A percentile compares a stretch with the other conserved stretches of the same genome.
Conservation (phyloP, 2,113 vertebrate genomes). For the Onychostoma macrolepis region DNA sequence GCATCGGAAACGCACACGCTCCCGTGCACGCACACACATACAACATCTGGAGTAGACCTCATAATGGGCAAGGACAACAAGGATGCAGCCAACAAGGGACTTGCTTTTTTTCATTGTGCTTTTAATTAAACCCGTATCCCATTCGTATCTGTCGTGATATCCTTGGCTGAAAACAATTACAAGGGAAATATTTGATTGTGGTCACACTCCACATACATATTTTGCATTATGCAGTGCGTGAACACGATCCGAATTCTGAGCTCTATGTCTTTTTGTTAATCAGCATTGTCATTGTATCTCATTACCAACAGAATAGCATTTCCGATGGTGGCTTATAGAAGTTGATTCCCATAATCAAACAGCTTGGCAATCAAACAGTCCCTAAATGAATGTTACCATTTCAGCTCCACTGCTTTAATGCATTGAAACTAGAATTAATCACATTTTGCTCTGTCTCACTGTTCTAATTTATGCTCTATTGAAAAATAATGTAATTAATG, state of each 20-base stretch:
- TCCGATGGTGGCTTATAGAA: constrained; percentile 27
- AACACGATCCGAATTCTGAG: constrained; percentile 24
- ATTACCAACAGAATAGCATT: constrained; percentile 17
- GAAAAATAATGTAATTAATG: neutral
- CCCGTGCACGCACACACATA: constrained; percentile 36
- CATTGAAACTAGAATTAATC: constrained; percentile 27
- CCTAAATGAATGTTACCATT: constrained; percentile 22
- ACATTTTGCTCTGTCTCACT: constrained; percentile 16
- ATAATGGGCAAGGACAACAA: constrained; percentile 40
- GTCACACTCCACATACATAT: constrained; percentile 24
- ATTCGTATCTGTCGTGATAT: constrained; percentile 42
- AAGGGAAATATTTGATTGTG: constrained; percentile 45
- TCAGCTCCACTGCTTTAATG: constrained; percentile 57
- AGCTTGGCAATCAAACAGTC: constrained; percentile 20
- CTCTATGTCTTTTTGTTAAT: constrained; percentile 31
- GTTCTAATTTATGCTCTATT: constrained; percentile 5
- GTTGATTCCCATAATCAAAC: constrained; percentile 26
- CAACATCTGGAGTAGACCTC: constrained; percentile 48
- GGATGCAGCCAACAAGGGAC: constrained; percentile 28
- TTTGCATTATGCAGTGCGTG: neutral
- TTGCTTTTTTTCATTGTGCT: constrained; percentile 46
- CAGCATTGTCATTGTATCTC: constrained; percentile 34
- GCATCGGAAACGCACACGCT: constrained; percentile 12
- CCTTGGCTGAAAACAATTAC: constrained; percentile 46
- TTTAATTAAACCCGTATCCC: constrained; percentile 50